Base-by-base conservation (phyloP, 2,888 invertebrate species). In the Polydrusus pterygomalis region DNA sequence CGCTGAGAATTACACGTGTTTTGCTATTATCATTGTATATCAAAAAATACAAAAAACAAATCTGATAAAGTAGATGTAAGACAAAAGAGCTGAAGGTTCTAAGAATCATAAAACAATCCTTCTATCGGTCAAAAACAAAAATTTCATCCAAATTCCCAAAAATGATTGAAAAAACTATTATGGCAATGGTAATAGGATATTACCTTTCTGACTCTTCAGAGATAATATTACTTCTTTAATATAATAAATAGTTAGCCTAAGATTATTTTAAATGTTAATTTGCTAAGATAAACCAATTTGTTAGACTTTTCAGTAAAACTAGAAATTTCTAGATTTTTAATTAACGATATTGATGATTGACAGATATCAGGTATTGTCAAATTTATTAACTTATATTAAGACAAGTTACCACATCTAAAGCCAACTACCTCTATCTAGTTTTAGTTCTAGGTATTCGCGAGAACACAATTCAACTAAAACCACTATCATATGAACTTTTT, bases 71-170 rank as follows among this genome's bases (percentile, higher is more conserved):
- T n/a, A 1, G n/a, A n/a, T 9, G 7, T 1, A 43, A 13, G 1
- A 43, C n/a, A 43, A 69, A 69, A 69, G 25, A 25, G 58, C 43
- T 58, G 43, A 38, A 15, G 15, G 15, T 38, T 10, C n/a, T 1
- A 6, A 20, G 43, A 63, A 63, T 2, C 2, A n/a, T n/a, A 9
- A 45, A 63, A 40, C 5, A 43, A 43, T 40, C 40, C 73, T 73
- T 68, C 40, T 68, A 73, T 62, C 73, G 73, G 68, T 67, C 73
- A 73, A 67, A 68, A 73, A 47, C 5, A 38, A 20, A 51, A 11
- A 49, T 45, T 45, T 47, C 34, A 43, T n/a, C 43, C n/a, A 43
- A 3, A 43, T 13, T n/a, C 43, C 10, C 1, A 43, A 43, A 43
- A 43, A 13, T n/a, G 9, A 43, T 43, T 1, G 1, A 43, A n/a